Percentiles rank a stretch among this genome's conserved stretches.
Conservation (phyloP, 1,140 invertebrate species). For the Berghia stephanieae region DNA sequence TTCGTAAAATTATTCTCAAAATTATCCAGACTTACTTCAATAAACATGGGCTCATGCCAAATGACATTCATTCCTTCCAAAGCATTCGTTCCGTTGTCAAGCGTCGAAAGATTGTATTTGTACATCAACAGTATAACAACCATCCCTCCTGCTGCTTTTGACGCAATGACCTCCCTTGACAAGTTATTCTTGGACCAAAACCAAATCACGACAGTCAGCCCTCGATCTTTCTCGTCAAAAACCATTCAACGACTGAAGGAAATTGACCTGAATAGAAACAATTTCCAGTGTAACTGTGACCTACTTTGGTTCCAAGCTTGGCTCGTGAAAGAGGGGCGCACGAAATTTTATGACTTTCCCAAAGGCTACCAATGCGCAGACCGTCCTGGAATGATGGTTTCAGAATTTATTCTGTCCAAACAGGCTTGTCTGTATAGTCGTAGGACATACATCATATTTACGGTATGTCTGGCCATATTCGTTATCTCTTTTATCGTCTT, state of each 20-base stretch:
- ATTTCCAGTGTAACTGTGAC: constrained; percentile 15
- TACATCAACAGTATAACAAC: constrained; percentile 16
- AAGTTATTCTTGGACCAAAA: background rate
- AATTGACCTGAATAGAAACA: constrained; percentile 13
- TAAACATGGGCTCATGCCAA: background rate
- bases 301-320: constrained; percentile 24
- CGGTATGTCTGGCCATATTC: constrained; percentile 20
- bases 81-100: background rate
- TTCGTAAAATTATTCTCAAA: background rate
- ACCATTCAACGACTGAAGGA: background rate
- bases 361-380: background rate
- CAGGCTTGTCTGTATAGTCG: constrained; percentile 23
- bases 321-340: background rate
- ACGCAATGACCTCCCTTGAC: background rate
- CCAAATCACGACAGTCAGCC: background rate
- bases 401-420: background rate
- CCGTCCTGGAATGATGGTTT: background rate
- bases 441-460: constrained; percentile 14
- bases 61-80: background rate
- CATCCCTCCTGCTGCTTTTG: constrained; percentile 14
- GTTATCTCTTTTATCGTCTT: constrained; percentile 4
- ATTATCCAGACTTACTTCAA: background rate
- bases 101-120: constrained; percentile 1
- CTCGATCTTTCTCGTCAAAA: background rate
- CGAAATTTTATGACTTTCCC: background rate